Evolutionary conservation across 2,113 vertebrate genomes (phyloP).

Genomic region (Sterna hirundo): DNA sequence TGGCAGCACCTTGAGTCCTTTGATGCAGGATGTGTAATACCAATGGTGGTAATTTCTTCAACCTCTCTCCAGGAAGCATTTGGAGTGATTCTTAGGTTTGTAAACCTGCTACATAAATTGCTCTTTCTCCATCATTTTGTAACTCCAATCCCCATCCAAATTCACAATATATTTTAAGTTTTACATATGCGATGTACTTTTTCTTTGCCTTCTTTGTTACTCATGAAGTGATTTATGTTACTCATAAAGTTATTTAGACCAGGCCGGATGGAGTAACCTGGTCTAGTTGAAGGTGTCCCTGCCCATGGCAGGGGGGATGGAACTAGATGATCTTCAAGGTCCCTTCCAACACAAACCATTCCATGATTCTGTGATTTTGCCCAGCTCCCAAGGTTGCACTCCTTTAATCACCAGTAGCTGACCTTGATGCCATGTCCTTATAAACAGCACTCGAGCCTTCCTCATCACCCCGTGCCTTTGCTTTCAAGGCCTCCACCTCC

Average conservation of each 20-base stretch:
- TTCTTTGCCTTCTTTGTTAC: not conserved
- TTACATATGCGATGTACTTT: not conserved
- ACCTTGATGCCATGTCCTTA: not conserved
- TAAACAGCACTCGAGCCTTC: not conserved
- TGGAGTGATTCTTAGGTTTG: not conserved
- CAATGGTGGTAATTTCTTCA: accelerated
- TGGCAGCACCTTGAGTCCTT: not conserved
- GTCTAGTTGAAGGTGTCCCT: not conserved
- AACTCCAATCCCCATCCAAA: not conserved
- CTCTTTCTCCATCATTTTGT: not conserved
- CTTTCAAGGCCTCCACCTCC: not conserved
- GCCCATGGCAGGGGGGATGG: not conserved
- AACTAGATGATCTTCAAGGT: not conserved
- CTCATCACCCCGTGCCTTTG: not conserved
- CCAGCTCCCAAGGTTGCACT: not conserved
- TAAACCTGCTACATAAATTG: not conserved
- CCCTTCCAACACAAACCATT: not conserved
- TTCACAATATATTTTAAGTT: not conserved
- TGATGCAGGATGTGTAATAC: not conserved
- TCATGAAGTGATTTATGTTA: not conserved
- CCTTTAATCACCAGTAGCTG: not conserved
- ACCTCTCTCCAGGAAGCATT: not conserved
- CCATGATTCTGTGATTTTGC: not conserved
- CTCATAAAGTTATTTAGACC: not conserved
- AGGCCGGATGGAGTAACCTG: not conserved